phyloP scores from a whole-genome alignment of 2,797 vertebrate genomes.

The Rousettus madagascariensis region DNA sequence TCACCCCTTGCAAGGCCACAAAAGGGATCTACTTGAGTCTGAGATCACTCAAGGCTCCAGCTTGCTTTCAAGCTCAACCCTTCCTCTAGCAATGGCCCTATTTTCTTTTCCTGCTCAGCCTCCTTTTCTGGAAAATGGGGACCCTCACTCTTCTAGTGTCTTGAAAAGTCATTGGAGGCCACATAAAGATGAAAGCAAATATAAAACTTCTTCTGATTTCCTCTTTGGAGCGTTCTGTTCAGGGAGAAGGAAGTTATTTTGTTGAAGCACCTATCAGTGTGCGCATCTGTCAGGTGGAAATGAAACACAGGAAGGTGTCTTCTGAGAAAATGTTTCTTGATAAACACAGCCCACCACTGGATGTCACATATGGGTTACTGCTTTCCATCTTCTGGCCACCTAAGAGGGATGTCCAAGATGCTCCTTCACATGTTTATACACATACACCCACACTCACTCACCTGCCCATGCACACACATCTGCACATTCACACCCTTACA shows the following conservation, averaged over 20 bases:
- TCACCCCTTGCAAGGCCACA: not conserved
- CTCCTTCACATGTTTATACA: not conserved
- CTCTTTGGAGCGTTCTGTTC: not conserved
- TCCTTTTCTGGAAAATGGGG: not conserved
- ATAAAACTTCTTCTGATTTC: not conserved
- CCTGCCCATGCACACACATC: not conserved
- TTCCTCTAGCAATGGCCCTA: not conserved
- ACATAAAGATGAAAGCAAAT: not conserved
- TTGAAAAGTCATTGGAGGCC: not conserved
- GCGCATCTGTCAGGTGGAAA: slow-evolving; percentile 36
- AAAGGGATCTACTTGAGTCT: not conserved
- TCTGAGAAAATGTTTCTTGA: slow-evolving; percentile 4
- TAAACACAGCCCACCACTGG: not conserved
- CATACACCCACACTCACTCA: not conserved
- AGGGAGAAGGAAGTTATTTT: not conserved
- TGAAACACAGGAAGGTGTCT: not conserved
- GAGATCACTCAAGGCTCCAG: not conserved
- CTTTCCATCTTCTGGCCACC: not conserved
- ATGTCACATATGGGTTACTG: not conserved
- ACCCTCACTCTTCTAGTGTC: not conserved
- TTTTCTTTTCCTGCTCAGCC: not conserved
- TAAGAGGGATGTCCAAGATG: not conserved
- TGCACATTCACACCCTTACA: not conserved
- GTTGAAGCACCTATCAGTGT: not conserved
- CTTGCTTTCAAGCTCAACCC: not conserved